Conservation (phyloP, 2,113 vertebrate genomes). For the Thamnaconus septentrionalis region DNA sequence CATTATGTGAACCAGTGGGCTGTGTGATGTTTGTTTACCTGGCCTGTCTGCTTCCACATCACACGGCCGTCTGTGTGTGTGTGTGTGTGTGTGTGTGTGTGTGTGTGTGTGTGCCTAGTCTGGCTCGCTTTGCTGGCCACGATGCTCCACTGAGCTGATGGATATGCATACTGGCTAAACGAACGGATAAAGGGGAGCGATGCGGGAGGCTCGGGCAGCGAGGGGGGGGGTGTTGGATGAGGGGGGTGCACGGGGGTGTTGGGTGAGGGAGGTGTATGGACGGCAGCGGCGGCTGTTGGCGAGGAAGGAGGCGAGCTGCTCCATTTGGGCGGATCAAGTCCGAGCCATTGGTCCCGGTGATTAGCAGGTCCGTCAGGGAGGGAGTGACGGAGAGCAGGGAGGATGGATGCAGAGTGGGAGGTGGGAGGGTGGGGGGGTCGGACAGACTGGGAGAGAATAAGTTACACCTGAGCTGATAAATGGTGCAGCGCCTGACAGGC, state of each 20-base stretch:
- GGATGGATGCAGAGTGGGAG: conserved; percentile 16
- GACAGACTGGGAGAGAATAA: background rate
- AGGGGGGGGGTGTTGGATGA: conserved; percentile 27
- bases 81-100: conserved; percentile 7
- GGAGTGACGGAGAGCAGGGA: conserved; percentile 53
- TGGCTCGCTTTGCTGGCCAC: conserved; percentile 65
- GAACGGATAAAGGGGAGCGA: conserved; percentile 56
- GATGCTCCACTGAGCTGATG: conserved; percentile 70
- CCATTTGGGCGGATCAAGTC: conserved; percentile 73
- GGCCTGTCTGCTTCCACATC: conserved; percentile 58
- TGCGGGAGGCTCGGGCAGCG: conserved; percentile 28
- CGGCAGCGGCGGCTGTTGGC: too few species aligned
- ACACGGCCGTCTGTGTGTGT: background rate
- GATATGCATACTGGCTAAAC: conserved; percentile 73
- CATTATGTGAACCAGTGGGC: conserved; percentile 70
- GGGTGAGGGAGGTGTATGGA: conserved; percentile 19
- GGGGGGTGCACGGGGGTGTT: conserved; percentile 38
- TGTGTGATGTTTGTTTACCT: conserved; percentile 77
- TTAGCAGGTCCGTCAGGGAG: conserved; percentile 66
- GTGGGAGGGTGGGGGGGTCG: background rate
- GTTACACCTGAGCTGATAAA: conserved; percentile 31
- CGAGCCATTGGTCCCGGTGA: conserved; percentile 71
- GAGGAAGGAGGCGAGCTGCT: conserved; percentile 19
- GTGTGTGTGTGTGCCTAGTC: conserved; percentile 26
- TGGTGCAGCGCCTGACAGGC: background rate